Evolutionary conservation across 2,797 vertebrate genomes (phyloP), one percentile per base, ranked within the genome.

Genomic region (Anguilla anguilla): DNA sequence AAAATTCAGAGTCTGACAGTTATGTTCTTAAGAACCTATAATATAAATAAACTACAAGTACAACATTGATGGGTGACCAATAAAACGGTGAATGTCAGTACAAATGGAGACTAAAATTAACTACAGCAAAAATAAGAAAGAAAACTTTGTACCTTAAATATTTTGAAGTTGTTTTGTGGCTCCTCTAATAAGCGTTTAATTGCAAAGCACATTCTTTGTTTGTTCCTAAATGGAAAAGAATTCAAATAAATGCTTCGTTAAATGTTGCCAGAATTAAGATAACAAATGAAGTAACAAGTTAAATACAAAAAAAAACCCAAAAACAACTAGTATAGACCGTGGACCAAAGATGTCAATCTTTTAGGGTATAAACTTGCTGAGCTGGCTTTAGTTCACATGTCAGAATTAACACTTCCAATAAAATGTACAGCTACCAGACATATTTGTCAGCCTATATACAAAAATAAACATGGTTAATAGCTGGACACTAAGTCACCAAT

Each of bases 111-210:
- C 22, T 31, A 69, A 49, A 59, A 11, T 59, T 7, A 13, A 51
- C 17, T 57, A 59, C 39, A 25, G 25, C 28, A 25, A 6, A 31
- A 9, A 84, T 31, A 39, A 35, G 31, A 3, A 31, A 46, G 22
- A 51, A 43, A 55, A 84, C 72, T 57, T 64, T 91, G 96, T 94
- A 99, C 98, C 98, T 99, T 99, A 94, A 99, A 99, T 92, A 99
- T 97, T 94, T 99, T 99, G 90, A 99, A 95, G 95, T 99, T 99
- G 95, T 99, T 99, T 94, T 99, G 98, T 77, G 98, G 96, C 94
- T 99, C 98, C 92, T 98, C 97, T 91, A 99, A 95, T 91, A 99
- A 96, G 92, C 97, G 98, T 94, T 96, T 98, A 95, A 99, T 96
- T 93, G 98, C 98, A 94, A 99, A 97, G 93, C 97, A 96, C 98